Evolutionary conservation across 2,797 vertebrate genomes (phyloP).

Genomic region (Notoglanidium macrostoma): DNA sequence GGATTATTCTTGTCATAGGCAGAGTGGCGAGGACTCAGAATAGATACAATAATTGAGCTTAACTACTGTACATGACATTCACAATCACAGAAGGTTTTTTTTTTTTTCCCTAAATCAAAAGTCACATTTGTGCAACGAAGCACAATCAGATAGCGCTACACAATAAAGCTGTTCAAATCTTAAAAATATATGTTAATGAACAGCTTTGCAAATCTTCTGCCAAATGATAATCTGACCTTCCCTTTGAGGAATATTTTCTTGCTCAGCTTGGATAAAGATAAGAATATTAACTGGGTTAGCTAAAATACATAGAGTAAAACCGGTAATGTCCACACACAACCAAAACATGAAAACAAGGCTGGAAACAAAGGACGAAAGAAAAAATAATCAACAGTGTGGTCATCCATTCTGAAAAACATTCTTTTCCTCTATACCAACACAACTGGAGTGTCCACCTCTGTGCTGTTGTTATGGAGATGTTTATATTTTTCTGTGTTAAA

Average conservation of each 20-base stretch:
- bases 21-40: not conserved
- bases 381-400: not conserved
- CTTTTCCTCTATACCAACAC: not conserved
- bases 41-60: not conserved
- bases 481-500: not conserved
- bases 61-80: slow-evolving; percentile 12
- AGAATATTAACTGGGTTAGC: not conserved
- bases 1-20: slow-evolving; percentile 11
- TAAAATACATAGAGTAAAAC: too few relatives aligned
- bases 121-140: not conserved
- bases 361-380: not conserved
- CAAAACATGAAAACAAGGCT: not conserved
- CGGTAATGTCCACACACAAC: not conserved
- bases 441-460: not conserved
- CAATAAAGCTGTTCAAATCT: not conserved
- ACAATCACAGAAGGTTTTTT: not conserved
- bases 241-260: not conserved
- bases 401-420: not conserved
- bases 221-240: slow-evolving; percentile 6
- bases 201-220: slow-evolving; percentile 3
- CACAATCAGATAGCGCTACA: not conserved
- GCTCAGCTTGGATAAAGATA: not conserved
- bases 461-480: not conserved
- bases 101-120: not conserved
- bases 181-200: not conserved